Base-by-base conservation (phyloP, 1,140 invertebrate genomes). In the Ceratitis capitata region DNA sequence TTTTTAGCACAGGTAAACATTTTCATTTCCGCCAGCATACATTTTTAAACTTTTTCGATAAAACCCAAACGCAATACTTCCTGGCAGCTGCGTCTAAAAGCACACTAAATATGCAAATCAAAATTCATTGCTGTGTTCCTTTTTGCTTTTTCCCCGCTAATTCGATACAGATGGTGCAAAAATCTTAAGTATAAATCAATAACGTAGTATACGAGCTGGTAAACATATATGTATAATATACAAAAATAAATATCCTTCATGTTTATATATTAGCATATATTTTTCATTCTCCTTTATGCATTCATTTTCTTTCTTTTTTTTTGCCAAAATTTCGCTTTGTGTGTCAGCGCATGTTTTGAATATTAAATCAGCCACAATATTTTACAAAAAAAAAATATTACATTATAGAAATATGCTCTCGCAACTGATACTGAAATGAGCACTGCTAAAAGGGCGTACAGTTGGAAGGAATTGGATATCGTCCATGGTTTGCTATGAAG, bases 271-370 rank as follows among this genome's bases (percentile, higher is more conserved):
- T n/a, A n/a, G 26, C 35, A 69, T 39, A 39, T 0, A 74, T 74
- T 39, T 74, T 74, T n/a, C n/a, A n/a, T n/a, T n/a, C n/a, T n/a
- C n/a, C n/a, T n/a, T n/a, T n/a, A n/a, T n/a, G n/a, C n/a, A n/a
- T n/a, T n/a, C n/a, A n/a, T n/a, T n/a, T n/a, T n/a, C n/a, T n/a
- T n/a, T 7, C 6, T 45, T 78, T 78, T 39, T 45, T 23, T 19
- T n/a, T 9, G 39, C n/a, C 26, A 10, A 45, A 78, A 78, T 23
- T n/a, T 47, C 42, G 69, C 69, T 78, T 45, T 26, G 39, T 45
- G 42, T 78, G 42, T 14, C 69, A 78, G n/a, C n/a, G 39, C 69
- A 78, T 78, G 69, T 47, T 42, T 78, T 78, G 69, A 78, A 78
- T 78, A 78, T 26, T 78, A 78, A 47, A 45, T 45, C 39, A 78